Percentiles rank a stretch among this genome's conserved stretches.
Conservation (phyloP, 2,113 vertebrate species). For the Vireo altiloquus region DNA sequence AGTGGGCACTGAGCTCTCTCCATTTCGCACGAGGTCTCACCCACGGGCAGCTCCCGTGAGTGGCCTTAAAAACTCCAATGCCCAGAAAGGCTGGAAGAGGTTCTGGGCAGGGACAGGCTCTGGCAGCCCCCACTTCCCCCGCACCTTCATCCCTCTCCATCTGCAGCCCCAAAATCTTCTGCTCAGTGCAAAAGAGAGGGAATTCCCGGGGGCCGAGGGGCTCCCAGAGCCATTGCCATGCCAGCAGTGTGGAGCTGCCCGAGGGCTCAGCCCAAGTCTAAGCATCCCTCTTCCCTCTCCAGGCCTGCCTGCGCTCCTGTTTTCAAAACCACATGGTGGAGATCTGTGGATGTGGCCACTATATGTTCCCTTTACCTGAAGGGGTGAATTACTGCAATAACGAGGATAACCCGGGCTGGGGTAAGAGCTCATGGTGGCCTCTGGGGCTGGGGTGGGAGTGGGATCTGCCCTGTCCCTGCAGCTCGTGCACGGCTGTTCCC, state of each 20-base stretch:
- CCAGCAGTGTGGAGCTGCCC: background rate
- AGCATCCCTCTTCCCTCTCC: background rate
- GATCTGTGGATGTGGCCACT: conserved; percentile 74
- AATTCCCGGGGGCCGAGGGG: rapidly evolving
- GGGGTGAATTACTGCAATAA: conserved; percentile 73
- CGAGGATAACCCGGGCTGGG: conserved; percentile 73
- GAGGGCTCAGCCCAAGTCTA: rapidly evolving
- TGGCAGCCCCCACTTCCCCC: background rate
- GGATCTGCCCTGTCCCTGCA: background rate
- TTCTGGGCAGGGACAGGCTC: background rate
- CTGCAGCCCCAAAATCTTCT: background rate
- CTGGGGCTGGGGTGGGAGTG: rapidly evolving
- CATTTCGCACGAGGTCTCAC: rapidly evolving
- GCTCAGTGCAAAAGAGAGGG: rapidly evolving
- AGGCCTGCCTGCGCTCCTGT: conserved; percentile 81
- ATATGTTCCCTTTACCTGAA: conserved; percentile 68
- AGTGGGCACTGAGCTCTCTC: background rate
- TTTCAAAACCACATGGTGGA: conserved; percentile 73
- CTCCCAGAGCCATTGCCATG: rapidly evolving
- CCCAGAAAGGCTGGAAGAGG: background rate
- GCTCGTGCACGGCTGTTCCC: background rate
- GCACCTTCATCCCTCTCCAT: background rate
- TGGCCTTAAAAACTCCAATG: background rate
- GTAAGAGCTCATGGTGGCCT: conserved; percentile 24
- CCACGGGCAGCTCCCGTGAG: rapidly evolving